These are phyloP conservation scores for Rhinella marina DNA, from an alignment of 2,797 vertebrate genomes.

Conservation along the genomic window DNA sequence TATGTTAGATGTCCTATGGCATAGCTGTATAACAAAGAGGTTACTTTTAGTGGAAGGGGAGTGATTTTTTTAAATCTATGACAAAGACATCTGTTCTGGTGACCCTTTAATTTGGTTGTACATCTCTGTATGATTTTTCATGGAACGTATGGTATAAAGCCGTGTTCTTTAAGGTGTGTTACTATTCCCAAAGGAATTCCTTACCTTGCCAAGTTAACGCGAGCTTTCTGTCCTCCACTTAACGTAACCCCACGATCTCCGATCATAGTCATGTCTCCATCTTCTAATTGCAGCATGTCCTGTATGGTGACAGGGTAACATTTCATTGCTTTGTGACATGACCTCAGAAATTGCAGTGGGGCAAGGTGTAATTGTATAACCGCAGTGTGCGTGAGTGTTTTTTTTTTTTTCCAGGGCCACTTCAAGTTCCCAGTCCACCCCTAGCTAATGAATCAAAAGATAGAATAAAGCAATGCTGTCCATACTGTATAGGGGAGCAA, in stretches of 20 bases:
- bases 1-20: no score
- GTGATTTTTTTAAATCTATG: no score
- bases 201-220: slow-evolving; percentile 91
- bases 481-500: background rate
- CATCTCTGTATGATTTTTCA: no score
- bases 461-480: background rate
- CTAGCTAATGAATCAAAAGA: background rate
- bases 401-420: no score
- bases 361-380: background rate
- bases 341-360: background rate
- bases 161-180: background rate
- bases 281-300: slow-evolving; percentile 89
- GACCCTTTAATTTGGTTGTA: no score
- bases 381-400: no score
- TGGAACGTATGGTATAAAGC: no score
- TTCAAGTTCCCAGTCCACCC: no score
- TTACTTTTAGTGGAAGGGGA: no score
- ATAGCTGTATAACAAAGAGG: no score
- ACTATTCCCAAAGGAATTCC: no score
- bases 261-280: slow-evolving; percentile 88
- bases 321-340: background rate
- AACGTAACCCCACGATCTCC: slow-evolving; percentile 92
- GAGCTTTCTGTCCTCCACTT: slow-evolving; percentile 94
- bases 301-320: slow-evolving; percentile 62
- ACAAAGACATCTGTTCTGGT: no score